Percentiles rank a stretch among this genome's conserved stretches.
These are phyloP conservation scores for Eulemur macaco DNA, from an alignment of 2,113 vertebrate species.

Conservation along the genomic window DNA sequence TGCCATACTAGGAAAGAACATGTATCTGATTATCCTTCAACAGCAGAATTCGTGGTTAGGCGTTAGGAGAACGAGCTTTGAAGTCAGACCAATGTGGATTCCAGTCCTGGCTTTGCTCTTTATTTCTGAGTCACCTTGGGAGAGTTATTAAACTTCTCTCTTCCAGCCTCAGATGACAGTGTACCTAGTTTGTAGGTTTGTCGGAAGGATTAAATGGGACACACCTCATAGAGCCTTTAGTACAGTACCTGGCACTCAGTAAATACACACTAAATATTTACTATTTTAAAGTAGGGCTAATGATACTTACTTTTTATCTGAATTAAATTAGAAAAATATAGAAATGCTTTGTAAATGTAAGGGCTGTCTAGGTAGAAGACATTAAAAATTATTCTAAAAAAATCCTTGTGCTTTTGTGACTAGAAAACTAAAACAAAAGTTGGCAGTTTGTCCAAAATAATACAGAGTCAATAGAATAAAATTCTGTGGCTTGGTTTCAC, in stretches of 20 bases:
- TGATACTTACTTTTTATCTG: background rate
- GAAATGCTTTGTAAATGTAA: conserved; percentile 46
- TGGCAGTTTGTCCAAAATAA: conserved; percentile 50
- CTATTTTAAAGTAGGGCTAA: background rate
- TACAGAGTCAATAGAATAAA: conserved; percentile 45
- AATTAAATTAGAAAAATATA: background rate
- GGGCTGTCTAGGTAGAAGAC: background rate
- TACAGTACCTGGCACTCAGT: background rate
- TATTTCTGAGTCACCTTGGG: background rate
- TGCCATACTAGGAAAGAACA: background rate
- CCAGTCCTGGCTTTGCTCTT: background rate
- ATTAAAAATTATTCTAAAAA: conserved; percentile 23
- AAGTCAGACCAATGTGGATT: conserved; percentile 4
- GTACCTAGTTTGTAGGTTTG: background rate
- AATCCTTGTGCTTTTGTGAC: conserved; percentile 20
- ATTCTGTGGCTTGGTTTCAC: conserved; percentile 6
- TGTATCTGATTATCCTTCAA: conserved; percentile 35
- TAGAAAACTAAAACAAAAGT: conserved; percentile 47
- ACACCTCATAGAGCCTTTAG: background rate
- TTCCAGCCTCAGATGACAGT: background rate
- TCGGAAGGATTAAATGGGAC: background rate
- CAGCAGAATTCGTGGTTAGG: background rate
- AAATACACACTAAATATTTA: background rate
- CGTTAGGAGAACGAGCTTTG: background rate
- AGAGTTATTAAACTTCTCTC: background rate